Base-by-base conservation (phyloP, 2,888 invertebrate genomes). In the Ochropacha duplaris region DNA sequence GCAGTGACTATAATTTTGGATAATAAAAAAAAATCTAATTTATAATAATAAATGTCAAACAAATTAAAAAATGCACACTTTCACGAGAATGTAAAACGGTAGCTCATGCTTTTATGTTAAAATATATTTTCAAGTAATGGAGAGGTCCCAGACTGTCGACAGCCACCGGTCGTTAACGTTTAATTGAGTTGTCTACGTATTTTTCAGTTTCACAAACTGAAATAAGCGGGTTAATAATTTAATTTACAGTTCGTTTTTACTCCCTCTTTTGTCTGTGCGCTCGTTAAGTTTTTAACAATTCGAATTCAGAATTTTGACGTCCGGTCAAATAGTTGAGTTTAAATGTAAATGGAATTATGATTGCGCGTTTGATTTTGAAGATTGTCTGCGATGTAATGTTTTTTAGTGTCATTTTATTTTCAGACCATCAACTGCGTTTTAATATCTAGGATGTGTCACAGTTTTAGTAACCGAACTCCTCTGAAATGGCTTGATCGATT, bases 181-280 rank as follows among this genome's bases (percentile, higher is more conserved):
- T 64, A 64, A 68, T 68, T 66, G 60, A 59, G 64, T 62, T 62
- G 56, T 64, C 68, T 44, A 58, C 57, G 59, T 64, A 64, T 68
- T 66, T 66, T 63, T 59, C 63, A 58, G 57, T 63, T 60, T 58
- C 56, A 54, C 60, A 54, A 54, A 52, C 52, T 52, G 52, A 31
- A 52, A 52, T 22, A 28, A 50, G 16, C 31, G 54, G 57, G 39
- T 36, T 62, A 34, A 39, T 55, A 57, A 64, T 59, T 56, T 11
- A 31, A 59, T 56, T 49, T 22, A 28, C 57, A 54, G 50, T n/a
- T 28, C 56, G 57, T 59, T 59, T 57, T 58, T 28, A 12, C 57
- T 50, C 19, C 57, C 56, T 36, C 19, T 44, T 16, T 8, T 5
- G 49, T n/a, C 44, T n/a, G 44, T 44, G 9, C 9, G 9, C 44